Conservation (phyloP, 1,140 invertebrate species). For the Gerris buenoi region DNA sequence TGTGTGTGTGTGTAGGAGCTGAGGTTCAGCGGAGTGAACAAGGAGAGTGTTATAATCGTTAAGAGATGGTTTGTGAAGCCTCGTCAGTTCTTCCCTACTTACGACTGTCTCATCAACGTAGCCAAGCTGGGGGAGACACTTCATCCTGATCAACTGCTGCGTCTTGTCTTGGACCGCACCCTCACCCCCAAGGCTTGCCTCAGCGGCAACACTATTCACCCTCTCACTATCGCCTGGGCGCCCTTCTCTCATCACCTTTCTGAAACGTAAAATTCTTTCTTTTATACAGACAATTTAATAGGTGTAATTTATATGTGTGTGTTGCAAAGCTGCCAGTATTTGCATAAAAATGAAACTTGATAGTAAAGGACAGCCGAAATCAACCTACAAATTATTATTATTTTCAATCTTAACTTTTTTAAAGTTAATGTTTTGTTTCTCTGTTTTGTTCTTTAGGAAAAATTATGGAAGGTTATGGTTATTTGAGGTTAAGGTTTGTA, state of each 20-base stretch:
- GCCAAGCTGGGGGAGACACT: background rate
- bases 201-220: background rate
- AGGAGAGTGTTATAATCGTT: background rate
- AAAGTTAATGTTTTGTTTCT: no score
- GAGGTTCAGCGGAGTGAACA: background rate
- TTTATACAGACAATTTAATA: no score
- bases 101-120: background rate
- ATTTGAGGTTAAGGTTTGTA: no score
- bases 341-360: no score
- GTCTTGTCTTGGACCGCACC: background rate
- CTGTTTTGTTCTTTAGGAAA: no score
- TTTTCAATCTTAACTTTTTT: no score
- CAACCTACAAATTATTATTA: no score
- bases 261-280: no score
- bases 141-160: background rate
- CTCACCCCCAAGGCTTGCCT: background rate
- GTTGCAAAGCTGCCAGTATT: no score
- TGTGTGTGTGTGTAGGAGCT: background rate
- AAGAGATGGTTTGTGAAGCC: background rate
- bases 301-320: no score
- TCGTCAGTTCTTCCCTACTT: background rate
- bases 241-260: background rate
- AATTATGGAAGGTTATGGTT: no score
- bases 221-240: background rate
- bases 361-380: no score